Base-by-base conservation (phyloP, 2,113 vertebrate species). In the Caretta caretta region DNA sequence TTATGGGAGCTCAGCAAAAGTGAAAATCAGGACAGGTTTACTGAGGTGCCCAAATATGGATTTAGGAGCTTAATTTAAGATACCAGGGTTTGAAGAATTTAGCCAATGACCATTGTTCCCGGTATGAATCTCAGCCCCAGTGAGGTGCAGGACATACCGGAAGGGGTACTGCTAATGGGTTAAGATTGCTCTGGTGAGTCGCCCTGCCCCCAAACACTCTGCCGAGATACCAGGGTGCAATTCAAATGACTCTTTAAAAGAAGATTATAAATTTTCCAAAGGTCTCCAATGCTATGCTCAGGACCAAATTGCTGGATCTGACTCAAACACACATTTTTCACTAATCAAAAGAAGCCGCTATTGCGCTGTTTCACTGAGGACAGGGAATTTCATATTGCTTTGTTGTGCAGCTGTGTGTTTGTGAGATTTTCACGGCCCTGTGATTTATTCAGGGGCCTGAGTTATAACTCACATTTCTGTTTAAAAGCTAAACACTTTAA, bases 401-500 rank as follows among this genome's bases (percentile, higher is more conserved):
- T 91, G 49, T 35, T 75, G 92, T 27, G 49, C 78, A n/a, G 79
- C 49, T 80, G 49, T n/a, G 83, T 8, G 25, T 81, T 49, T 80
- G 90, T 3, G 79, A 93, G 87, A 29, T 86, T 93, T 95, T 86
- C 85, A 75, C 10, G 35, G 91, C 88, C 90, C 46, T 5, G 78
- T 93, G 97, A 96, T 97, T 96, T 94, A 97, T 91, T 59, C 92
- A 1, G 5, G 89, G 89, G 42, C 53, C 86, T 87, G 93, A 85
- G 90, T 90, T 94, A 87, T 96, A 97, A 94, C 93, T 97, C 96
- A 90, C 88, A 88, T 95, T 96, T 93, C 96, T 97, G 90, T 95
- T 96, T 93, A 94, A 95, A 96, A 97, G 93, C 97, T 96, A 91
- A 97, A 94, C 90, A 84, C 91, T 90, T 93, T 96, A 96, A 94